Evolutionary conservation across 1,140 invertebrate genomes (phyloP).

Genomic region (Oryctes rhinoceros): DNA sequence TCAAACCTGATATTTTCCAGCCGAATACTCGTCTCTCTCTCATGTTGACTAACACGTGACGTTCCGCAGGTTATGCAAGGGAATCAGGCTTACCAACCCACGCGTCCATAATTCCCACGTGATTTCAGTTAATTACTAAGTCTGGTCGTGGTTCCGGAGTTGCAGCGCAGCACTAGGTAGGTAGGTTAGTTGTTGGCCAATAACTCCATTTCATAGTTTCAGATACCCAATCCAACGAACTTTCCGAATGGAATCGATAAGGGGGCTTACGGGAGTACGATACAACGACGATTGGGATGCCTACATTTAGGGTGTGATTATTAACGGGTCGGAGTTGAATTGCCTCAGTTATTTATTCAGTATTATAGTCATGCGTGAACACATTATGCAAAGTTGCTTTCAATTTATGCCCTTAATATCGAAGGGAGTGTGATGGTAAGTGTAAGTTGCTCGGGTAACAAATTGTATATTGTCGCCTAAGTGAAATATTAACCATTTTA

Average conservation of each 20-base stretch:
- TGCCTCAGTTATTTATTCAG: neutral
- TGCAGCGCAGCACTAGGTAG: constrained; percentile 19
- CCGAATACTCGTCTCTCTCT: constrained; percentile 36
- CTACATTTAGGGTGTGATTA: neutral
- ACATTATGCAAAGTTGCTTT: neutral
- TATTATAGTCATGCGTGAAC: neutral
- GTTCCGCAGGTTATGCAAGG: constrained; percentile 33
- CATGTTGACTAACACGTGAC: constrained; percentile 43
- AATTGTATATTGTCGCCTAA: neutral
- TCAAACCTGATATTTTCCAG: constrained; percentile 32
- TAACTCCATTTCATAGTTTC: constrained; percentile 41
- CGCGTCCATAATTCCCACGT: constrained; percentile 45
- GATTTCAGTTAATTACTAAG: constrained; percentile 46
- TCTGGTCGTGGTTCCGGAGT: constrained; percentile 15
- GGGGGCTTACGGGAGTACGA: neutral
- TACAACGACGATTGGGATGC: neutral
- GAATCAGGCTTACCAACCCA: constrained; percentile 30
- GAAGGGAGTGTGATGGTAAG: neutral
- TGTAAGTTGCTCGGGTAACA: neutral
- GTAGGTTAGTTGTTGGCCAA: constrained; percentile 20
- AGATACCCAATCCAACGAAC: constrained; percentile 20
- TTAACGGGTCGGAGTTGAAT: neutral
- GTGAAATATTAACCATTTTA: neutral
- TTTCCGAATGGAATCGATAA: constrained; percentile 26
- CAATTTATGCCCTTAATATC: neutral